phyloP scores from a whole-genome alignment of 37 sponge, comb jelly and placozoan species.

The Chondrosia reniformis region DNA sequence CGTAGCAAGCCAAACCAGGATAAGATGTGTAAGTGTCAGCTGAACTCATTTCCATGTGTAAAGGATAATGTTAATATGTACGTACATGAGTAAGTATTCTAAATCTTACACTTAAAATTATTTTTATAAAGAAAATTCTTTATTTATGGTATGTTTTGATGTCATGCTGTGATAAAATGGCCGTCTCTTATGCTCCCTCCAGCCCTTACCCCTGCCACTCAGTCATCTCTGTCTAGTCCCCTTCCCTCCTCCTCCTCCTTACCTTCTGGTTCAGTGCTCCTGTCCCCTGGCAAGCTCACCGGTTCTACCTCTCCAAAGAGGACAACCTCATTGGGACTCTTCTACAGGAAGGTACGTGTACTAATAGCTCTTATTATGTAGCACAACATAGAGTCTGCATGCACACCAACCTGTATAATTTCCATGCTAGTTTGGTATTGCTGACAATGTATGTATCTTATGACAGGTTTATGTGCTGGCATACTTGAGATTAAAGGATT shows the following conservation, averaged over 20 bases:
- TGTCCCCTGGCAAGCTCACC: neutral
- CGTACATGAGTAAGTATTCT: too few species aligned
- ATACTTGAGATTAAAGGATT: constrained; percentile 64
- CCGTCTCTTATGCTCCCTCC: neutral
- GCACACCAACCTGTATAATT: neutral
- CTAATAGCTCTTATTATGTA: neutral
- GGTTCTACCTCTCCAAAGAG: constrained; percentile 37
- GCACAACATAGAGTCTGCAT: neutral
- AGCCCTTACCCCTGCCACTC: neutral
- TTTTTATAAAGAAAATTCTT: too few species aligned
- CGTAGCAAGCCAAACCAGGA: too few species aligned
- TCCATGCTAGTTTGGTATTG: too few species aligned
- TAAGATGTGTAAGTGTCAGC: too few species aligned
- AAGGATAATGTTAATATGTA: too few species aligned
- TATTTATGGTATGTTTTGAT: too few species aligned
- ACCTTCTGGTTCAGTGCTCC: neutral
- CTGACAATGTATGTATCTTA: neutral
- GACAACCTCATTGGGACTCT: constrained; percentile 68
- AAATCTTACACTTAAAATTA: too few species aligned
- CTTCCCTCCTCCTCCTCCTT: neutral
- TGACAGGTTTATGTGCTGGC: constrained; percentile 66
- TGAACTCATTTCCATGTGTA: too few species aligned
- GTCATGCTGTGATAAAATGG: too few species aligned
- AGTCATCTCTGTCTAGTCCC: neutral
- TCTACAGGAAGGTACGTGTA: constrained; percentile 70